Evolutionary conservation across 2,113 vertebrate species (phyloP).

Genomic region (Poecile atricapillus): DNA sequence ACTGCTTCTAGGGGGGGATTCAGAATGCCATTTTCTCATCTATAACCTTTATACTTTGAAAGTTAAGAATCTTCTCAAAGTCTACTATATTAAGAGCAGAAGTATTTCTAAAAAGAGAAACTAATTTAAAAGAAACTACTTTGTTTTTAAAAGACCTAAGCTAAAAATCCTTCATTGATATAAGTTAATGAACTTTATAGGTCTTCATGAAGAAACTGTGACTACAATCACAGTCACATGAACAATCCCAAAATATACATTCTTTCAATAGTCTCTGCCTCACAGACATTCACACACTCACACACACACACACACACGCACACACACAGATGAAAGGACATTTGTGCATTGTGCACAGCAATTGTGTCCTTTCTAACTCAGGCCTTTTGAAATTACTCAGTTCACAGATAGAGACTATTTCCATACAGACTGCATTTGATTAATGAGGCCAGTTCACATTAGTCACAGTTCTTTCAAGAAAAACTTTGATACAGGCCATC

Average conservation of each 20-base stretch:
- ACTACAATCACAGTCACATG: not conserved
- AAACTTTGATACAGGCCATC: constrained; percentile 38
- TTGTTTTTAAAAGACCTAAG: not conserved
- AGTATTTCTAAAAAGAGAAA: not conserved
- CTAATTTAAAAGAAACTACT: fast-evolving
- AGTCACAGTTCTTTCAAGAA: constrained; percentile 43
- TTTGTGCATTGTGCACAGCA: not conserved
- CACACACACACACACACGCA: not conserved
- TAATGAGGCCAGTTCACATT: constrained; percentile 16
- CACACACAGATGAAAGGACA: not conserved
- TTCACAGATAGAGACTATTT: constrained; percentile 14
- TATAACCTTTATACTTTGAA: not conserved
- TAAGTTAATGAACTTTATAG: not conserved
- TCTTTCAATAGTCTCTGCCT: not conserved
- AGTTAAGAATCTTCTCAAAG: not conserved
- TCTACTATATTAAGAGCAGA: not conserved
- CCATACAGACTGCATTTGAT: not conserved
- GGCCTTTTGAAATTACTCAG: not conserved
- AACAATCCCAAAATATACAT: not conserved
- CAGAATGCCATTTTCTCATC: not conserved
- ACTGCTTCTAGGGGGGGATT: not conserved
- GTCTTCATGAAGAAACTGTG: not conserved
- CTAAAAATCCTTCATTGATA: not conserved
- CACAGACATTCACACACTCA: not conserved
- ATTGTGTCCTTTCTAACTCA: not conserved